Evolutionary conservation across 53 echinoderm and acorn worm genomes (phyloP).

Genomic region (Pentamera pediparva): DNA sequence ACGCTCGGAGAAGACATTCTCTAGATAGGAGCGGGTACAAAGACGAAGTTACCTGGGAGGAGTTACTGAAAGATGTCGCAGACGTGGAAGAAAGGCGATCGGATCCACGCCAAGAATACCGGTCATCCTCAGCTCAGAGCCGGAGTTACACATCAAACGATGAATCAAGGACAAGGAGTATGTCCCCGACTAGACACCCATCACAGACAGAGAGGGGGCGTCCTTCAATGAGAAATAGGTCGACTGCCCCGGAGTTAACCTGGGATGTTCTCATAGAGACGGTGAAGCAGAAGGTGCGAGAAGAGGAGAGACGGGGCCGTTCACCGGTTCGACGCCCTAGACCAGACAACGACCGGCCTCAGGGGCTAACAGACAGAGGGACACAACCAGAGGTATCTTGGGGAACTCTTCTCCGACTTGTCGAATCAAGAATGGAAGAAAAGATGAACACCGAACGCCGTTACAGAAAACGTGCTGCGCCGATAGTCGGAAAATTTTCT

Average conservation of each 20-base stretch:
- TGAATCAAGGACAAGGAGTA: background rate
- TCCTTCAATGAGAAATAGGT: background rate
- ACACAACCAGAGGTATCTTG: slow-evolving; percentile 15
- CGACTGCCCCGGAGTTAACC: slow-evolving; percentile 8
- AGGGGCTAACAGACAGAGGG: background rate
- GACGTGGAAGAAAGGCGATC: background rate
- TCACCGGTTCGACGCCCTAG: background rate
- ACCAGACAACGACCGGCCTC: background rate
- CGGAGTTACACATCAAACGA: background rate
- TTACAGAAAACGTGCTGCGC: slow-evolving; percentile 6
- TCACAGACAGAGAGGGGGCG: background rate
- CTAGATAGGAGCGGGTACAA: too few relatives aligned
- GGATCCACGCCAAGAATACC: background rate
- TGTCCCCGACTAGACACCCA: background rate
- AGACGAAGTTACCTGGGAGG: slow-evolving; percentile 4
- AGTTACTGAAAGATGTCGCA: background rate
- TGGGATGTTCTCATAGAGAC: background rate
- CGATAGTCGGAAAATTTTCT: slow-evolving; percentile 18
- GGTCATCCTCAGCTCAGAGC: slow-evolving; percentile 1
- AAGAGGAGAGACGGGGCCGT: background rate
- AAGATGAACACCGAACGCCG: background rate
- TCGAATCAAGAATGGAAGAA: slow-evolving; percentile 13
- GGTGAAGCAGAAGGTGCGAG: slow-evolving; percentile 3
- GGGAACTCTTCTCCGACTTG: background rate
- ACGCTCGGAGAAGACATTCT: too few relatives aligned